A percentile compares a stretch with the other conserved stretches of the same genome.
Evolutionary conservation across 1,140 invertebrate species (phyloP).

Genomic region (Papilio polytes): DNA sequence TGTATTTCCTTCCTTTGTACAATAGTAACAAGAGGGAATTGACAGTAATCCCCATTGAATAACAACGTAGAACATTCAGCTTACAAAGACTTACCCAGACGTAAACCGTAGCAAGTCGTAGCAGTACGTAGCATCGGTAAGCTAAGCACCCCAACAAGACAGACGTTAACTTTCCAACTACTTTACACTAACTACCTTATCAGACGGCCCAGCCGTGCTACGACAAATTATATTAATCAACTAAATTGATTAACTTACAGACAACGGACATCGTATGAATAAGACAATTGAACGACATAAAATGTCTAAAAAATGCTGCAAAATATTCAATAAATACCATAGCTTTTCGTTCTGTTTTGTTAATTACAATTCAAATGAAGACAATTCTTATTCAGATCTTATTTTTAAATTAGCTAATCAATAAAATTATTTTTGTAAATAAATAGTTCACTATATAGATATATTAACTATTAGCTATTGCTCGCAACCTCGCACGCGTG

Average conservation of each 20-base stretch:
- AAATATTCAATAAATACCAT: too few relatives aligned
- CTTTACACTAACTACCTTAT: neutral
- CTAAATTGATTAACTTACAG: neutral
- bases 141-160: neutral
- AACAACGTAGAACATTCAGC: neutral
- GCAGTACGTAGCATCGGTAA: neutral
- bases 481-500: too few relatives aligned
- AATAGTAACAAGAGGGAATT: neutral
- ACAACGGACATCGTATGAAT: neutral
- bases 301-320: neutral
- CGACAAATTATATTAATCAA: constrained; percentile 8
- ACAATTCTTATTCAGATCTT: neutral
- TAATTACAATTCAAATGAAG: too few relatives aligned
- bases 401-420: neutral
- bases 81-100: neutral
- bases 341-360: too few relatives aligned
- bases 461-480: too few relatives aligned
- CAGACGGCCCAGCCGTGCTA: neutral
- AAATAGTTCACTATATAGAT: too few relatives aligned
- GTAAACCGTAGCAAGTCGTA: neutral
- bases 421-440: too few relatives aligned
- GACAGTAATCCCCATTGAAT: neutral
- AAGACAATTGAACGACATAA: neutral
- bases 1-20: too few relatives aligned
- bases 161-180: constrained; percentile 5